phyloP scores from a whole-genome alignment of 2,888 invertebrate genomes.

The Chaetogeoica ovagalla region DNA sequence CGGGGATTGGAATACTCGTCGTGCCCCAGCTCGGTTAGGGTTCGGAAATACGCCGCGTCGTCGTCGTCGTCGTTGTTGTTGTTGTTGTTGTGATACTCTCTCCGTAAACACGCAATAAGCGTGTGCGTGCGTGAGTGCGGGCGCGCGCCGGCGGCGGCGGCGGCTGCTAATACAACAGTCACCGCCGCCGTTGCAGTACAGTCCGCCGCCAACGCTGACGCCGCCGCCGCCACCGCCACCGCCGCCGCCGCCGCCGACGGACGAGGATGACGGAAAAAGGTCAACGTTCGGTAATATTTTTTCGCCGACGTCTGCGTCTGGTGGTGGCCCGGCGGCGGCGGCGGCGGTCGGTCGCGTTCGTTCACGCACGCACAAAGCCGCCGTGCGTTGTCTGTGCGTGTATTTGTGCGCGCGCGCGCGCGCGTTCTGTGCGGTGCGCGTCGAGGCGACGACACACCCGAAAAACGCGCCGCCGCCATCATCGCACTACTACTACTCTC shows the following conservation, averaged over 20 bases:
- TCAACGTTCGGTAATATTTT: slow-evolving; percentile 50
- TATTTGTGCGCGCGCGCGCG: neutral
- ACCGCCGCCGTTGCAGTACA: too few relatives aligned
- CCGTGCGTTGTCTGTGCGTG: too few relatives aligned
- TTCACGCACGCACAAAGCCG: neutral
- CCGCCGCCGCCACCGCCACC: too few relatives aligned
- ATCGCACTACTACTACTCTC: too few relatives aligned
- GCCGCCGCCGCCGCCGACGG: neutral
- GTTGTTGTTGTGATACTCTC: too few relatives aligned
- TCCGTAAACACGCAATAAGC: too few relatives aligned
- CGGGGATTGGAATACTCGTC: too few relatives aligned
- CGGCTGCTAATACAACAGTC: too few relatives aligned
- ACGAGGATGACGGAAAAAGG: slow-evolving; percentile 30
- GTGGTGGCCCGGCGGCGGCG: slow-evolving; percentile 12
- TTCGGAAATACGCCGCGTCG: too few relatives aligned
- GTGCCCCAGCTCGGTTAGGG: too few relatives aligned
- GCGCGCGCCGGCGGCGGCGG: neutral
- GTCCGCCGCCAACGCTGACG: neutral
- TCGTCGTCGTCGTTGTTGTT: too few relatives aligned
- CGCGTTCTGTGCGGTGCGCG: neutral
- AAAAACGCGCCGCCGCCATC: neutral
- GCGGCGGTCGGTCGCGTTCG: neutral
- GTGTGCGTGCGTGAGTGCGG: neutral
- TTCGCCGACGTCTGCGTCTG: slow-evolving; percentile 52
- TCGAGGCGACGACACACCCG: slow-evolving; percentile 4